Conservation (phyloP, 2,888 invertebrate genomes). For the Hirtodrosophila alboralis region DNA sequence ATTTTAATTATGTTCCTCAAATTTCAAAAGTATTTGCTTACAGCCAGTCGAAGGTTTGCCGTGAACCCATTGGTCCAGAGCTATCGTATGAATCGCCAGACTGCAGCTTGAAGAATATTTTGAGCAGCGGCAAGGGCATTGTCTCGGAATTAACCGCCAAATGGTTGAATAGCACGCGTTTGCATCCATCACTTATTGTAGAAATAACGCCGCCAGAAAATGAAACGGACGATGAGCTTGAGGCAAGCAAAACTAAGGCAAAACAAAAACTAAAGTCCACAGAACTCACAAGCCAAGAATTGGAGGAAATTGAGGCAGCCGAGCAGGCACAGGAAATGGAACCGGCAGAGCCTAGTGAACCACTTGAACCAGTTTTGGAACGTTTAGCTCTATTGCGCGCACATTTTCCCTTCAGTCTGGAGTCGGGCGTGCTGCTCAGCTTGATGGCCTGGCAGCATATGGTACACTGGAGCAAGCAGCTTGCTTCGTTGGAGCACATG, state of each 20-base stretch:
- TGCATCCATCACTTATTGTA: conserved; percentile 87
- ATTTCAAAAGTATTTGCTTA: conserved; percentile 1
- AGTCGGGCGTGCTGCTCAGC: conserved; percentile 90
- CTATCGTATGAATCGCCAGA: conserved; percentile 86
- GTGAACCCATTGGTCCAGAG: conserved; percentile 84
- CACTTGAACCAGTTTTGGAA: conserved; percentile 85
- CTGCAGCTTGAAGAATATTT: conserved; percentile 88
- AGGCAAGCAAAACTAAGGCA: conserved; percentile 15
- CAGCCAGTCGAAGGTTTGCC: conserved; percentile 73
- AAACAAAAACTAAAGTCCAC: conserved; percentile 9
- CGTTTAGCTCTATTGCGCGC: conserved; percentile 88
- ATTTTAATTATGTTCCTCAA: neutral
- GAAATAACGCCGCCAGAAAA: conserved; percentile 82
- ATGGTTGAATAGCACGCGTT: conserved; percentile 91
- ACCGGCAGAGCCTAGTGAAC: conserved; percentile 17
- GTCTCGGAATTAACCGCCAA: conserved; percentile 94
- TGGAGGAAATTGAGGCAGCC: conserved; percentile 29
- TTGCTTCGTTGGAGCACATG: conserved; percentile 87
- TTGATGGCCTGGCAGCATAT: conserved; percentile 97
- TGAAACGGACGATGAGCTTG: conserved; percentile 78
- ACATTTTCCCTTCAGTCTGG: conserved; percentile 94
- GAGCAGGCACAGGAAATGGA: conserved; percentile 9
- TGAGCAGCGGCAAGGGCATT: conserved; percentile 90
- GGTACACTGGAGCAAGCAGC: conserved; percentile 92
- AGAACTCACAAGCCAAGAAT: neutral